phyloP scores from a whole-genome alignment of 1,140 invertebrate genomes.

The Pinna nobilis region DNA sequence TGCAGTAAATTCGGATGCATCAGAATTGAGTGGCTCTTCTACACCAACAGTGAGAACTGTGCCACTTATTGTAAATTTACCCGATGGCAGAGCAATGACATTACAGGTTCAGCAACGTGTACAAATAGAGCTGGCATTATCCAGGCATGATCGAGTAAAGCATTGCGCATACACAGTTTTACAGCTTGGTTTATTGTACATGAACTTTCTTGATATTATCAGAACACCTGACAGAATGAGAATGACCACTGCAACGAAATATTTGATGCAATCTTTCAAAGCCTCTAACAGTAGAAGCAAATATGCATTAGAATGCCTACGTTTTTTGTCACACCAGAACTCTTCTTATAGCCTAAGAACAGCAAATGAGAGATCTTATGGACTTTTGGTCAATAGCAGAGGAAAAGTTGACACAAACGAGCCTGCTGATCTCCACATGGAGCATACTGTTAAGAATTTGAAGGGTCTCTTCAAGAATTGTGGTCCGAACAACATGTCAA shows the following conservation, averaged over 20 bases:
- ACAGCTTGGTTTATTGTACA: neutral
- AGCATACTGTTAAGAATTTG: neutral
- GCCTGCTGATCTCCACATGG: conserved; percentile 21
- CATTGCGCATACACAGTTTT: conserved; percentile 7
- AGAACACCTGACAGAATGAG: neutral
- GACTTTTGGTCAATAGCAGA: conserved; percentile 7
- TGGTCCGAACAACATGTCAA: conserved; percentile 5
- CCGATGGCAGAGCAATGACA: neutral
- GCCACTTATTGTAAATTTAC: conserved; percentile 8
- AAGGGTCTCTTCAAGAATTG: conserved; percentile 4
- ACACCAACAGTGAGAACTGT: neutral
- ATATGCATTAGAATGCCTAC: conserved; percentile 15
- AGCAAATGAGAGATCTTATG: neutral
- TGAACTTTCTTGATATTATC: neutral
- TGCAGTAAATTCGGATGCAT: neutral
- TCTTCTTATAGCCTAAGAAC: conserved; percentile 13
- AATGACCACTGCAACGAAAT: neutral
- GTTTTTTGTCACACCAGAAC: conserved; percentile 12
- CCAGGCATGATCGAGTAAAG: neutral
- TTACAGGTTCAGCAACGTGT: neutral
- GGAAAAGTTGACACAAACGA: conserved; percentile 4
- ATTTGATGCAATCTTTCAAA: conserved; percentile 6
- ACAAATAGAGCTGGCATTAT: neutral
- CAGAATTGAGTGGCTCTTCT: neutral
- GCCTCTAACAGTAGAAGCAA: neutral